Conservation (phyloP, 2,113 vertebrate species). For the Cyanocitta stelleri region DNA sequence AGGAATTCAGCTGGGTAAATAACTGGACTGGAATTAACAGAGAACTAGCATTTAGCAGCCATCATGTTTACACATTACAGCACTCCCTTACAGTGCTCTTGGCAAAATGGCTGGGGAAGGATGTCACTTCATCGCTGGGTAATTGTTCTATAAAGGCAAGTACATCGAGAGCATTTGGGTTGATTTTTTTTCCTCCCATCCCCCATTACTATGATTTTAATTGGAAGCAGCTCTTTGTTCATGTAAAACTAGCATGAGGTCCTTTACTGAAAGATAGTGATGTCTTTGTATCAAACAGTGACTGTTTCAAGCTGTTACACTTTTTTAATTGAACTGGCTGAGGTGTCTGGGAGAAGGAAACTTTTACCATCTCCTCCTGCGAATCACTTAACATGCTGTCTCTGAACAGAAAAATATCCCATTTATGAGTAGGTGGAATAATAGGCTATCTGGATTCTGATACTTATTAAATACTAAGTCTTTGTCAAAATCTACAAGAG, state of each 20-base stretch:
- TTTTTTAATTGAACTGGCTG: neutral
- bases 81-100: neutral
- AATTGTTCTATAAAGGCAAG: neutral
- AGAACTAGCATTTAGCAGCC: neutral
- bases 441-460: neutral
- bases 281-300: constrained; percentile 30
- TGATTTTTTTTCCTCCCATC: neutral
- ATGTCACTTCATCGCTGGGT: neutral
- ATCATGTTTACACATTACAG: rapidly evolving
- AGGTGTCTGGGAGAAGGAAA: neutral
- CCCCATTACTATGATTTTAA: constrained; percentile 4
- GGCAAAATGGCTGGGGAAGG: neutral
- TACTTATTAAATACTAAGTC: neutral
- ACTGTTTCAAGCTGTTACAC: neutral
- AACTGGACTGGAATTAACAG: neutral
- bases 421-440: constrained; percentile 14
- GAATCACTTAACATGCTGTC: neutral
- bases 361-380: neutral
- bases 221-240: constrained; percentile 33
- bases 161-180: neutral
- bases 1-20: neutral
- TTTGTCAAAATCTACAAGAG: neutral
- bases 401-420: neutral
- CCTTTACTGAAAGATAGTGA: neutral
- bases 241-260: neutral